phyloP scores from a whole-genome alignment of 2,113 vertebrate species.

The Hypocryptadius cinnamomeus region DNA sequence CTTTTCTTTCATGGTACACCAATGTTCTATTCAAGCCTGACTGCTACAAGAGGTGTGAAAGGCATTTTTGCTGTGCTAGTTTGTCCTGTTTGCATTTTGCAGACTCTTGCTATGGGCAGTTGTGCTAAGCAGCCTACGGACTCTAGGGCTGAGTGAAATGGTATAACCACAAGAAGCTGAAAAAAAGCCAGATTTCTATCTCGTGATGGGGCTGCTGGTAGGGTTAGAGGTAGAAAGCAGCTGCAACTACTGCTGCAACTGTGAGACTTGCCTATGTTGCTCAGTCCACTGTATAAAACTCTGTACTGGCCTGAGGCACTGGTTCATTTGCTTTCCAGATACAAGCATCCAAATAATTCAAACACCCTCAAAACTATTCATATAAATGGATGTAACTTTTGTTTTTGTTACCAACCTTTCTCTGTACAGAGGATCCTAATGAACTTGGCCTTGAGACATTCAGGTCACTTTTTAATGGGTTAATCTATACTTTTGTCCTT shows the following conservation, averaged over 20 bases:
- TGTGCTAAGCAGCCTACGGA: neutral
- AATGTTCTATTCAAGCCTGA: neutral
- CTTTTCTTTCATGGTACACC: neutral
- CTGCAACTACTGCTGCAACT: neutral
- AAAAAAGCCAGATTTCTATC: neutral
- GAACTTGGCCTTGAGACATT: neutral
- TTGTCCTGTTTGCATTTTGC: neutral
- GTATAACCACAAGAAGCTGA: constrained; percentile 8
- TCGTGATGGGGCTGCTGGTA: neutral
- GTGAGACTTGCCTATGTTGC: neutral
- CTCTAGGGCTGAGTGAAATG: neutral
- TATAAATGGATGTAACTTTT: neutral
- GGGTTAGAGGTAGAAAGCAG: neutral
- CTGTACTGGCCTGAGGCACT: neutral
- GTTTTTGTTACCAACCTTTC: neutral
- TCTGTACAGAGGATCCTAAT: neutral
- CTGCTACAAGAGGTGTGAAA: neutral
- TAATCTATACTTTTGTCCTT: neutral
- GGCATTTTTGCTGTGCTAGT: neutral
- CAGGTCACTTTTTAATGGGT: neutral
- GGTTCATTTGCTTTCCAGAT: neutral
- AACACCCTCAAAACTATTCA: neutral
- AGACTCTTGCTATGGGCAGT: neutral
- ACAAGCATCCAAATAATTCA: neutral
- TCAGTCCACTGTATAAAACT: neutral